phyloP scores from a whole-genome alignment of 2,113 vertebrate genomes.

The Oxyura jamaicensis region DNA sequence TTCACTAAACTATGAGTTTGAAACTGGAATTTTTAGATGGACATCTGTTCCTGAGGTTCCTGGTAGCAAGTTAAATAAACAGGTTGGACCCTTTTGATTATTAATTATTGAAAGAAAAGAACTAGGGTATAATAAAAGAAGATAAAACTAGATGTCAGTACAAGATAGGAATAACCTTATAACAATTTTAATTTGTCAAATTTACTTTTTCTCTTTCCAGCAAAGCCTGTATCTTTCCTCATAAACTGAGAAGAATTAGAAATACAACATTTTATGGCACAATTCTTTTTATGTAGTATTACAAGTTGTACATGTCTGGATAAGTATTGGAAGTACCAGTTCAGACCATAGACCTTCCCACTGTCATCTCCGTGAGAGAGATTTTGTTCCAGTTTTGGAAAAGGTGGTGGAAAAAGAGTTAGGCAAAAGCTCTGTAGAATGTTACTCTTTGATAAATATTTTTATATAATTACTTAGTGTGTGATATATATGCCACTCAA shows the following conservation, averaged over 20 bases:
- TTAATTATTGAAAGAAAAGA: neutral
- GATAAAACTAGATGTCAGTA: neutral
- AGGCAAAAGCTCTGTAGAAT: neutral
- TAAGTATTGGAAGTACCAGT: neutral
- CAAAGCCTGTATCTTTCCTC: neutral
- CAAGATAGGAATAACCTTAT: neutral
- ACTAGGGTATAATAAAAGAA: neutral
- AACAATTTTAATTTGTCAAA: neutral
- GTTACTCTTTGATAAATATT: neutral
- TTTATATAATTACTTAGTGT: neutral
- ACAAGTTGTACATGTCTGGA: neutral
- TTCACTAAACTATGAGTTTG: neutral
- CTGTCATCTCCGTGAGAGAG: neutral
- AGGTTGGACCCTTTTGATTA: accelerated
- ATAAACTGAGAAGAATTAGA: neutral
- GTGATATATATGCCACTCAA: neutral
- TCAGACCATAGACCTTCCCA: neutral
- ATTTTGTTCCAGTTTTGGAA: neutral
- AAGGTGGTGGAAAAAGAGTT: neutral
- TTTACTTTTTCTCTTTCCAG: neutral
- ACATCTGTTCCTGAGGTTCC: neutral
- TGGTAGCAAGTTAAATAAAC: neutral
- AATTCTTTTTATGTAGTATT: neutral
- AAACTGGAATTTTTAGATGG: neutral
- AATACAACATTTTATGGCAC: neutral